These are phyloP conservation scores for Melanotaenia duboulayi DNA, from an alignment of 2,113 vertebrate species.

Conservation along the genomic window DNA sequence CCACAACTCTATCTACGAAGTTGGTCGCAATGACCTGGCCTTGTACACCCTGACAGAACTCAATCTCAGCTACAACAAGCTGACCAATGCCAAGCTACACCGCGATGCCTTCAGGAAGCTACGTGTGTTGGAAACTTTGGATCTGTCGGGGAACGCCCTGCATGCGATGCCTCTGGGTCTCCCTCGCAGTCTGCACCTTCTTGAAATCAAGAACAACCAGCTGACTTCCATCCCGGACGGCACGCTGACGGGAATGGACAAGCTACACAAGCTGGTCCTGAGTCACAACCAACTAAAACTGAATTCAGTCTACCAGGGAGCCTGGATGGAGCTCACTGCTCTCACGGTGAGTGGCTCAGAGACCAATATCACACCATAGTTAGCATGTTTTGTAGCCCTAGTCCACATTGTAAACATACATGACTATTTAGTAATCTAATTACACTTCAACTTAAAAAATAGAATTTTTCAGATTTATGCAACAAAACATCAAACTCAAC, in stretches of 20 bases:
- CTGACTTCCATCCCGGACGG: slow-evolving; percentile 87
- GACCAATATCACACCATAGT: not conserved
- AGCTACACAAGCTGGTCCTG: slow-evolving; percentile 90
- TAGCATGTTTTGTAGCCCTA: not conserved
- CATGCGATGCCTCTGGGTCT: slow-evolving; percentile 87
- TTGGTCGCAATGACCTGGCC: slow-evolving; percentile 92
- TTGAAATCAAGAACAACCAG: slow-evolving; percentile 92
- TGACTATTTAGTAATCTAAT: too few relatives aligned
- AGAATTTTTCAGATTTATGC: too few relatives aligned
- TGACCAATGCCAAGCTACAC: slow-evolving; percentile 89
- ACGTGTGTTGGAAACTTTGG: slow-evolving; percentile 88
- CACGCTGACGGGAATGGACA: slow-evolving; percentile 89
- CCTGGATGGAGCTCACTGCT: slow-evolving; percentile 89
- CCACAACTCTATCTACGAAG: slow-evolving; percentile 92
- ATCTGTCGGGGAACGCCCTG: slow-evolving; percentile 92
- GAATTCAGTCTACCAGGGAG: slow-evolving; percentile 89
- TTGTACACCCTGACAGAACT: slow-evolving; percentile 93
- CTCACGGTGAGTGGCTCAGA: slow-evolving; percentile 86
- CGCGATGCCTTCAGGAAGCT: slow-evolving; percentile 95
- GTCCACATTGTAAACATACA: not conserved
- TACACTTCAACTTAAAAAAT: too few relatives aligned
- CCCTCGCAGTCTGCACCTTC: slow-evolving; percentile 89
- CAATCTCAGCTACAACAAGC: slow-evolving; percentile 97
- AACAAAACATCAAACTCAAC: not conserved
- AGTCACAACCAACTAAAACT: slow-evolving; percentile 90